These are phyloP conservation scores for Pentalonia nigronervosa DNA, from an alignment of 1,140 invertebrate species.

Conservation along the genomic window DNA sequence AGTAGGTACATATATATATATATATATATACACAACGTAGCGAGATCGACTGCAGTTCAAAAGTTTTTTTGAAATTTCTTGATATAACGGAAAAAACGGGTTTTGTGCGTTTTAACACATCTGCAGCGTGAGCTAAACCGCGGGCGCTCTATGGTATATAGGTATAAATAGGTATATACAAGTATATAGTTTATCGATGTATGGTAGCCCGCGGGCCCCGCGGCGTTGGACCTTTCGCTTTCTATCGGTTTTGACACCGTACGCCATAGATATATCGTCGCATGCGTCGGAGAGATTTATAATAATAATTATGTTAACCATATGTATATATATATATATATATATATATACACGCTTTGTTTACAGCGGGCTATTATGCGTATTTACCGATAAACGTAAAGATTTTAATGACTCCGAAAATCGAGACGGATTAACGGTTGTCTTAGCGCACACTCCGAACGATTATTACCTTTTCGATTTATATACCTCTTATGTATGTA, in stretches of 20 bases:
- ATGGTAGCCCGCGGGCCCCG: background rate
- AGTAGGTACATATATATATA: background rate
- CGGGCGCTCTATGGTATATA: background rate
- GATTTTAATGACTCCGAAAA: conserved; percentile 17
- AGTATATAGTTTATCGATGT: too few species aligned
- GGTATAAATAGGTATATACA: too few species aligned
- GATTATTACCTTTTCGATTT: background rate
- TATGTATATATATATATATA: too few species aligned
- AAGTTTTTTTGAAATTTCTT: conserved; percentile 13
- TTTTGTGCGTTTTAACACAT: background rate
- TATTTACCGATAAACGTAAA: background rate
- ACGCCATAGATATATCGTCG: too few species aligned
- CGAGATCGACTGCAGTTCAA: background rate
- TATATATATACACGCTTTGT: background rate
- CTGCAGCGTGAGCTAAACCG: background rate
- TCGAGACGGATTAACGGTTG: background rate
- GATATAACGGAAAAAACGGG: conserved; percentile 1
- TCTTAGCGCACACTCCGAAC: background rate
- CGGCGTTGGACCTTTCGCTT: conserved; percentile 25
- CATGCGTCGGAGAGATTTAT: conserved; percentile 14
- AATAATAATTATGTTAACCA: background rate
- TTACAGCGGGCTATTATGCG: background rate
- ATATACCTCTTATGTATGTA: background rate
- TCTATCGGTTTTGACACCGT: conserved; percentile 31
- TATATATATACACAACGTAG: background rate